Evolutionary conservation across 2,888 invertebrate genomes (phyloP).

Genomic region (Myopa tessellatipennis): DNA sequence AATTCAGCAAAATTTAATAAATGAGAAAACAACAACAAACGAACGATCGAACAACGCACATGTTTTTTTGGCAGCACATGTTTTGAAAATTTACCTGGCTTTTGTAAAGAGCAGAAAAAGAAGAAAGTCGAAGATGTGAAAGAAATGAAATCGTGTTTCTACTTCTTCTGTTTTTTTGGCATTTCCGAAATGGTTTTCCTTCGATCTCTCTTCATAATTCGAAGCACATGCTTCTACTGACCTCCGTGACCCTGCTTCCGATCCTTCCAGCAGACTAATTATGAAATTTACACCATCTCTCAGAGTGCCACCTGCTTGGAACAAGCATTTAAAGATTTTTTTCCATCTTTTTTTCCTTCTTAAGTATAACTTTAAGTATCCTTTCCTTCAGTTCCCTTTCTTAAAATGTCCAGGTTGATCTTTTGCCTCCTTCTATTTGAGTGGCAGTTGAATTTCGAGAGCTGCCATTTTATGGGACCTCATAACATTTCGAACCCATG

Average conservation of each 20-base stretch:
- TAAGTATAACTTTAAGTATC: no score
- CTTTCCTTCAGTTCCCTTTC: no score
- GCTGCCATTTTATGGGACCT: no score
- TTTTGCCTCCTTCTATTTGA: no score
- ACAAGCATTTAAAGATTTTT: neutral
- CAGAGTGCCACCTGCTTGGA: neutral
- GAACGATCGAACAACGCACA: neutral
- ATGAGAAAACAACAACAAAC: constrained; percentile 3
- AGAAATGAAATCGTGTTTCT: neutral
- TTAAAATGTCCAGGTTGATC: no score
- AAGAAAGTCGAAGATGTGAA: neutral
- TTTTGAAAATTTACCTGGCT: neutral
- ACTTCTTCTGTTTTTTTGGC: neutral
- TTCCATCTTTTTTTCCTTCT: no score
- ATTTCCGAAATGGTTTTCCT: neutral
- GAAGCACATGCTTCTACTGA: neutral
- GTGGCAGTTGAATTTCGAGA: no score
- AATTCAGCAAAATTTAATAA: constrained; percentile 23
- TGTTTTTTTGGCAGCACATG: constrained; percentile 8
- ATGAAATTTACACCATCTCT: neutral
- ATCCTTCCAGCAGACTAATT: neutral
- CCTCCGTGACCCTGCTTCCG: neutral
- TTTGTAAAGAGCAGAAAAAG: neutral
- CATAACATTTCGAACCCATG: no score
- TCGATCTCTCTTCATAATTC: neutral